These are phyloP conservation scores for Amphipoea lucens DNA, from an alignment of 2,888 invertebrate species.

Conservation along the genomic window DNA sequence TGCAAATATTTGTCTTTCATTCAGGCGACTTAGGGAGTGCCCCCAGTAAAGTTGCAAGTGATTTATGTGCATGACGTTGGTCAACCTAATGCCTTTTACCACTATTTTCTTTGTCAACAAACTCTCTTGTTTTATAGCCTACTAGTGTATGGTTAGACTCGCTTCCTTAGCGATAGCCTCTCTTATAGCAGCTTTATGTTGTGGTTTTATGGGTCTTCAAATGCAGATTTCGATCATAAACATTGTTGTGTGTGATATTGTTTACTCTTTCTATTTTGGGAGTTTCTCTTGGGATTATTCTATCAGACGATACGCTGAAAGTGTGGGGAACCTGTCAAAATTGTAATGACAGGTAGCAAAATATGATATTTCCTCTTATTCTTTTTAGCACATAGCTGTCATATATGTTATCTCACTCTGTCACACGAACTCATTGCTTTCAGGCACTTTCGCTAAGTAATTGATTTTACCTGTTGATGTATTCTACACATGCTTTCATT, in stretches of 20 bases:
- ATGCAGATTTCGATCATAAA: slow-evolving; percentile 23
- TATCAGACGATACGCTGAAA: not conserved
- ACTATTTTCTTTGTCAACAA: slow-evolving; percentile 22
- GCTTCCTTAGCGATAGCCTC: not conserved
- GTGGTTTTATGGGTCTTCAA: slow-evolving; percentile 19
- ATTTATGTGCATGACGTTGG: slow-evolving; percentile 29
- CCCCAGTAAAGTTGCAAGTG: slow-evolving; percentile 20
- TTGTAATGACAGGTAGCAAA: slow-evolving; percentile 1
- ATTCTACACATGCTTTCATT: slow-evolving; percentile 8
- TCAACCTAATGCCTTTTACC: slow-evolving; percentile 16
- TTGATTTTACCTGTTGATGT: slow-evolving; percentile 30
- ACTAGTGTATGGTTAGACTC: not conserved
- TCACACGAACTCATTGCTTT: slow-evolving; percentile 22
- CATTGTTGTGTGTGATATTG: not conserved
- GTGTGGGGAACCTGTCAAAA: not conserved
- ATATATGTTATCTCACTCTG: slow-evolving; percentile 31
- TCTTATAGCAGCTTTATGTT: not conserved
- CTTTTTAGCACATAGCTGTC: slow-evolving; percentile 3
- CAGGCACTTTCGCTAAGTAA: slow-evolving; percentile 35
- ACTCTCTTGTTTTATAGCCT: slow-evolving; percentile 24
- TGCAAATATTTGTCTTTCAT: slow-evolving; percentile 47
- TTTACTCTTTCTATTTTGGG: slow-evolving; percentile 12
- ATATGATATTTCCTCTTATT: slow-evolving; percentile 1
- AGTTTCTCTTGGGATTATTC: not conserved
- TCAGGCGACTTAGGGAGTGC: slow-evolving; percentile 22